These are phyloP conservation scores for Calameuta pallipes DNA, from an alignment of 2,888 invertebrate species.

Conservation along the genomic window DNA sequence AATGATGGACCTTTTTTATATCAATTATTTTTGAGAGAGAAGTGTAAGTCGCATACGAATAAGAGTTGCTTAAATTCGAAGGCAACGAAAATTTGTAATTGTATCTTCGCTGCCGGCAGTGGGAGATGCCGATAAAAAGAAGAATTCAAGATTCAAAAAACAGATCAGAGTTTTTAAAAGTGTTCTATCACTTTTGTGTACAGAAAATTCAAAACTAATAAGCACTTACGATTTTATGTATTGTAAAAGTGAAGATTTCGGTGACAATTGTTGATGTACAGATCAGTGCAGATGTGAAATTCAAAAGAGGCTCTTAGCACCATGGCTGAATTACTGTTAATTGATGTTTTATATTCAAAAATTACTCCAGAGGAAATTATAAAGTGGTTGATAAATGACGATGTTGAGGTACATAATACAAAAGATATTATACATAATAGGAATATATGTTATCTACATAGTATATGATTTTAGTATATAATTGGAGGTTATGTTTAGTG, in stretches of 20 bases:
- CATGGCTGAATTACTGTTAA: conserved; percentile 43
- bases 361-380: conserved; percentile 37
- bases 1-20: neutral
- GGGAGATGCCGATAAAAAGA: neutral
- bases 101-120: neutral
- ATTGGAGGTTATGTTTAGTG: conserved; percentile 12
- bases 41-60: neutral
- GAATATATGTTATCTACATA: neutral
- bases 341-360: conserved; percentile 37
- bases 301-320: neutral
- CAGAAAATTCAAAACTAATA: neutral
- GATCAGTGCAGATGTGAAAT: neutral
- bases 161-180: neutral
- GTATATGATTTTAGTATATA: neutral
- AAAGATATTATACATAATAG: neutral
- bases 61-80: neutral
- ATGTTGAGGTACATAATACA: conserved; percentile 37
- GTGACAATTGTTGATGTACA: neutral
- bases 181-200: neutral
- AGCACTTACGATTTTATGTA: neutral
- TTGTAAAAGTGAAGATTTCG: neutral
- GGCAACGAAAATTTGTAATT: neutral
- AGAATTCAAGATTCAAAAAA: neutral
- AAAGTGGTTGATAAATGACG: conserved; percentile 42
- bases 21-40: neutral